Evolutionary conservation across 1,140 invertebrate species (phyloP).

Genomic region (Temnothorax nylanderi): DNA sequence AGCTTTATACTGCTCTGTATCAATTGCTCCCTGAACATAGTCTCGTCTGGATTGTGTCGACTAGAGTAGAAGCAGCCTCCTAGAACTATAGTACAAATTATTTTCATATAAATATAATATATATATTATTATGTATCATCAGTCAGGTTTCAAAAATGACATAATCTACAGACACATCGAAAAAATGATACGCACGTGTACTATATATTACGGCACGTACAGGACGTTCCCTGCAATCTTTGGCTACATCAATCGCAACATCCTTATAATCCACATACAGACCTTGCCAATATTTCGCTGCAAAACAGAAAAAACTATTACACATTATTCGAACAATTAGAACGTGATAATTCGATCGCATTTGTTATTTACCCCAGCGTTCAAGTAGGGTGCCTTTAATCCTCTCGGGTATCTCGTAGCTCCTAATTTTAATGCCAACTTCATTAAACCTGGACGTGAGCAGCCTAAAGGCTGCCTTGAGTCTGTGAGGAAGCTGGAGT

Average conservation of each 20-base stretch:
- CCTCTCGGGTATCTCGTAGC: slow-evolving; percentile 70
- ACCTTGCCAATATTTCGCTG: slow-evolving; percentile 77
- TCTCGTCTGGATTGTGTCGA: slow-evolving; percentile 89
- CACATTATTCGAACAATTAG: not conserved
- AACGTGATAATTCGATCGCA: not conserved
- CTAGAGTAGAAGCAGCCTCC: slow-evolving; percentile 82
- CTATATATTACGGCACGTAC: slow-evolving; percentile 70
- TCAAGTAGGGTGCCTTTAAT: slow-evolving; percentile 77
- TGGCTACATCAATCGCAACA: slow-evolving; percentile 75
- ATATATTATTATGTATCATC: not conserved
- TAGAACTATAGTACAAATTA: slow-evolving; percentile 77
- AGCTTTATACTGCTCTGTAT: slow-evolving; percentile 88
- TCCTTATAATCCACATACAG: slow-evolving; percentile 80
- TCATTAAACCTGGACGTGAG: slow-evolving; percentile 33
- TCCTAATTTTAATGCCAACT: slow-evolving; percentile 60
- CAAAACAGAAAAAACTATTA: slow-evolving; percentile 47
- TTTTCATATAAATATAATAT: not conserved
- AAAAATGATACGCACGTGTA: slow-evolving; percentile 62
- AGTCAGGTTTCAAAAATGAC: not conserved
- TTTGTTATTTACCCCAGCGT: slow-evolving; percentile 78
- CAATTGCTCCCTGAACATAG: slow-evolving; percentile 87
- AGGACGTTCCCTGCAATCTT: slow-evolving; percentile 78
- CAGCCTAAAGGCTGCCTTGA: not conserved
- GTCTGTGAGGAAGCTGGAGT: not conserved
- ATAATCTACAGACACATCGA: not conserved